Conservation (phyloP, 2,888 invertebrate species). For the Hydriomena furcata region DNA sequence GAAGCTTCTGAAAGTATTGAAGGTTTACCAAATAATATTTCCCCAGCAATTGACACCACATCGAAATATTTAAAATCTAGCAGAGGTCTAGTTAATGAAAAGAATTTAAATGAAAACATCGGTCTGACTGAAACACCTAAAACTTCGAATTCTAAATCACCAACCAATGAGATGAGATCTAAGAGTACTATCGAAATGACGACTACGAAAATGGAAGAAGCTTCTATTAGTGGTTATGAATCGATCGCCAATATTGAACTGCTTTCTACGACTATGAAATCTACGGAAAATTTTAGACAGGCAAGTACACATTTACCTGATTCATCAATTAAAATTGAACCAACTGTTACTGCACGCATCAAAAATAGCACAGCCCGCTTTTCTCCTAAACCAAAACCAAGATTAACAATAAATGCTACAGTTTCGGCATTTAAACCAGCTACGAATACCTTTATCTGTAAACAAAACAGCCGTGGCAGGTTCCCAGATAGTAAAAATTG, state of each 20-base stretch:
- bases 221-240: not conserved
- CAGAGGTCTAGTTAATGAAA: not conserved
- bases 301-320: not conserved
- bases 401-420: slow-evolving; percentile 16
- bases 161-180: not conserved
- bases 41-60: not conserved
- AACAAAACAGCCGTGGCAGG: slow-evolving; percentile 59
- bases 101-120: not conserved
- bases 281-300: not conserved
- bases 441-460: slow-evolving; percentile 45
- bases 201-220: not conserved
- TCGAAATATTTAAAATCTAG: not conserved
- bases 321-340: slow-evolving; percentile 19
- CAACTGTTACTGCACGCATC: slow-evolving; percentile 22
- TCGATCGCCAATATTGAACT: slow-evolving; percentile 9
- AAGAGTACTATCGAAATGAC: slow-evolving; percentile 5
- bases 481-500: slow-evolving; percentile 75
- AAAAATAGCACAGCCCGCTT: slow-evolving; percentile 21
- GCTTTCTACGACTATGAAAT: not conserved
- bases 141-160: not conserved
- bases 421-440: slow-evolving; percentile 13
- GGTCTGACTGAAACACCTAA: not conserved
- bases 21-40: not conserved
- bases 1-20: not conserved
- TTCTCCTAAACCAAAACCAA: slow-evolving; percentile 19